Evolutionary conservation across 1,140 invertebrate species (phyloP).

Genomic region (Platyscapa corneri): DNA sequence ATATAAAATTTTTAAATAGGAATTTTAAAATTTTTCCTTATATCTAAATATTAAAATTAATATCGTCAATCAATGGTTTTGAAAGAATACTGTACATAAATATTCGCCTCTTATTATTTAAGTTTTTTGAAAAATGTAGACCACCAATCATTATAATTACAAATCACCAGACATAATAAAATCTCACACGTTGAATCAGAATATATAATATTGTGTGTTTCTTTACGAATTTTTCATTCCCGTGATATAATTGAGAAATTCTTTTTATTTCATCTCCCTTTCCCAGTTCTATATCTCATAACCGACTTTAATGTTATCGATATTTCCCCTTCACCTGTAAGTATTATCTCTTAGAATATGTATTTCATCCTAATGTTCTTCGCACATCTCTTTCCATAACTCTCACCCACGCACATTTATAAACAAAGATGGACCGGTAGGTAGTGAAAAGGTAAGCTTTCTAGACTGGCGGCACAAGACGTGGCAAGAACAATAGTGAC

Average conservation of each 20-base stretch:
- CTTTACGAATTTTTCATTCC: too few relatives aligned
- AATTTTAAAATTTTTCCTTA: too few relatives aligned
- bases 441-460: constrained; percentile 55
- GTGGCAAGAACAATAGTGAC: constrained; percentile 61
- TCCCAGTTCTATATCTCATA: not conserved
- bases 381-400: constrained; percentile 10
- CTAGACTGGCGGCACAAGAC: constrained; percentile 35
- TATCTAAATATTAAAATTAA: too few relatives aligned
- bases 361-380: not conserved
- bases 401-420: not conserved
- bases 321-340: not conserved
- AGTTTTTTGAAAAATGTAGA: too few relatives aligned
- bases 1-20: too few relatives aligned
- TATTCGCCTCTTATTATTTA: too few relatives aligned
- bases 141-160: too few relatives aligned
- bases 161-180: too few relatives aligned
- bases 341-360: not conserved
- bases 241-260: not conserved
- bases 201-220: too few relatives aligned
- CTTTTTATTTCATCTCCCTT: not conserved
- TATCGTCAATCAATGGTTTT: too few relatives aligned
- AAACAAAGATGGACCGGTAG: constrained; percentile 54
- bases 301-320: not conserved
- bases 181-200: too few relatives aligned
- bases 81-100: too few relatives aligned